Evolutionary conservation across 2,797 vertebrate species (phyloP).

Genomic region (Bovichtus diacanthus): DNA sequence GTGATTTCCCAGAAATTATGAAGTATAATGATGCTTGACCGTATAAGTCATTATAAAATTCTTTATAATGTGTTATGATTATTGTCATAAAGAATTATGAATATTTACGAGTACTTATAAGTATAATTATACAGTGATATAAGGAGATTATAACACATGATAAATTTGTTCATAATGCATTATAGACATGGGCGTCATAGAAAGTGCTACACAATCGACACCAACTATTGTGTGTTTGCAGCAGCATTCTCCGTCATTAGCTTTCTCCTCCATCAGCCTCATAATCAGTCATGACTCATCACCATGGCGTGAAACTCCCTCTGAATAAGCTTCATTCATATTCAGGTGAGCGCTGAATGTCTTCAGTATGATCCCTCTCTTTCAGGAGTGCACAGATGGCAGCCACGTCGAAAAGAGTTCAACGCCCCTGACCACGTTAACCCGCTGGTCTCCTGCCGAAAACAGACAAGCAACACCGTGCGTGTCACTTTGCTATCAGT

Average conservation of each 20-base stretch:
- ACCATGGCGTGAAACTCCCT: constrained; percentile 44
- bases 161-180: too few species aligned
- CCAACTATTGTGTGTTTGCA: constrained; percentile 21
- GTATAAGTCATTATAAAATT: too few species aligned
- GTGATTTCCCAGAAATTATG: too few species aligned
- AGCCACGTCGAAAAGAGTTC: constrained; percentile 46
- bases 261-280: constrained; percentile 59
- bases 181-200: too few species aligned
- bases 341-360: constrained; percentile 50
- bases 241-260: constrained; percentile 40
- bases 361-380: constrained; percentile 38
- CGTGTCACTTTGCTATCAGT: constrained; percentile 47
- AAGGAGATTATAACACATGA: too few species aligned
- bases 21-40: too few species aligned
- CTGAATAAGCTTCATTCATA: constrained; percentile 63
- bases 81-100: too few species aligned
- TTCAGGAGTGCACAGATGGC: constrained; percentile 48
- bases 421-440: constrained; percentile 49
- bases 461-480: constrained; percentile 49
- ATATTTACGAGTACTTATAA: too few species aligned
- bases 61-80: too few species aligned
- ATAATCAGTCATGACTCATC: constrained; percentile 73
- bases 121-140: too few species aligned
- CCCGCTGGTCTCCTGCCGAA: constrained; percentile 47
- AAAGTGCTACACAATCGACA: not conserved